phyloP scores from a whole-genome alignment of 2,797 vertebrate genomes.

The Hydrolagus colliei region DNA sequence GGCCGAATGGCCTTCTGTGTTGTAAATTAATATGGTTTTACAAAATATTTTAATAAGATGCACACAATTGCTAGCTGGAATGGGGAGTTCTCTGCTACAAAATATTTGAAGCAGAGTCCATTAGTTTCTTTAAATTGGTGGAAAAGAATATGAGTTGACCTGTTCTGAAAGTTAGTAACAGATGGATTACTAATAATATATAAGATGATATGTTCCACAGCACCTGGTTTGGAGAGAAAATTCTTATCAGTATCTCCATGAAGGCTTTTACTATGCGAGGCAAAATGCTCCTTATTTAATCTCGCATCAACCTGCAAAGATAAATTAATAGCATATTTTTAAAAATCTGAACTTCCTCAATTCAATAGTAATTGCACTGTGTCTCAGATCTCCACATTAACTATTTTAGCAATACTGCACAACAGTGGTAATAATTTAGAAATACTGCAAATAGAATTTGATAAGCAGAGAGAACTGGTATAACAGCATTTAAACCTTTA shows the following conservation, averaged over 20 bases:
- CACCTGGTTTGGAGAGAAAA: slow-evolving; percentile 60
- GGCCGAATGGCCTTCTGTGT: no score
- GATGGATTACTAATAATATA: no score
- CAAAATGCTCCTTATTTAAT: slow-evolving; percentile 55
- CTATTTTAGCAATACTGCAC: neutral
- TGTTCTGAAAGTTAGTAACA: no score
- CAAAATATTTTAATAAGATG: no score
- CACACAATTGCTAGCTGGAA: no score
- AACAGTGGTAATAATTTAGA: neutral
- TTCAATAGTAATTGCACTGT: neutral
- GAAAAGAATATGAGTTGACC: no score
- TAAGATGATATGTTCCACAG: slow-evolving; percentile 13
- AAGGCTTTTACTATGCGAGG: slow-evolving; percentile 53
- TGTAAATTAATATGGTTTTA: no score
- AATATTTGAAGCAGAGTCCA: no score
- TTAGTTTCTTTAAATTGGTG: no score
- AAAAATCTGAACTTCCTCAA: neutral
- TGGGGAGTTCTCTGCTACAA: no score
- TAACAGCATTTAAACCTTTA: neutral
- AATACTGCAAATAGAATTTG: neutral
- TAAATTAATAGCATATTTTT: slow-evolving; percentile 25
- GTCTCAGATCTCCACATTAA: neutral
- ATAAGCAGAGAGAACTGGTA: neutral
- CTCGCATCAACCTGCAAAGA: slow-evolving; percentile 63
- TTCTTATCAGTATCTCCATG: slow-evolving; percentile 63